phyloP scores from a whole-genome alignment of 2,113 vertebrate genomes.

The Malurus alboscapulatus region DNA sequence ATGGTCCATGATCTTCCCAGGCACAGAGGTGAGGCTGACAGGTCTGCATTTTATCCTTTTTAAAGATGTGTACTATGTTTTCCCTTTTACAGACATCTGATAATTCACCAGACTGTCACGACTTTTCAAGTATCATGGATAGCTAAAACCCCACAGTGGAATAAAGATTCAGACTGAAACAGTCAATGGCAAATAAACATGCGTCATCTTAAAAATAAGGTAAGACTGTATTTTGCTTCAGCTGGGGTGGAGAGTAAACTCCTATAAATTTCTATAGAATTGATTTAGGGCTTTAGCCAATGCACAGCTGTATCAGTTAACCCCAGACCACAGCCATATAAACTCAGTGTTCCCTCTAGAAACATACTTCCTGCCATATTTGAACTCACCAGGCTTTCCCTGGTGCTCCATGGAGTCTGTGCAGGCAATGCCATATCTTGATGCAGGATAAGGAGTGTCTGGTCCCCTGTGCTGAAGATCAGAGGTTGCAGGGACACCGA shows the following conservation, averaged over 20 bases:
- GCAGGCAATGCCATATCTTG: accelerated
- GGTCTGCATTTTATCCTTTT: background rate
- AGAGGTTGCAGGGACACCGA: background rate
- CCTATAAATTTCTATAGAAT: accelerated
- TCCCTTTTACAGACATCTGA: background rate
- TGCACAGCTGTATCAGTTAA: accelerated
- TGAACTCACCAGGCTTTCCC: background rate
- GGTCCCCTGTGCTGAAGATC: background rate
- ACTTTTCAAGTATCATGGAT: background rate
- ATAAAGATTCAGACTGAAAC: background rate
- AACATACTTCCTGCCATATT: background rate
- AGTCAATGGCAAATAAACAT: background rate
- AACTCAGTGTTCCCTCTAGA: background rate
- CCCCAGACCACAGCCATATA: background rate
- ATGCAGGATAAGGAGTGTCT: accelerated
- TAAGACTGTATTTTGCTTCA: background rate
- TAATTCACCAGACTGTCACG: background rate
- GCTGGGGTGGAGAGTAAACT: background rate
- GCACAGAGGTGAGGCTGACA: background rate
- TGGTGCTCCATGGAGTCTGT: accelerated
- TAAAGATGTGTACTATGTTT: background rate
- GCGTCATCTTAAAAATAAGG: background rate
- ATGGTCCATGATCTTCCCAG: background rate
- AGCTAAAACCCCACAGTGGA: background rate
- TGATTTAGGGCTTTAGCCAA: background rate